Evolutionary conservation across 1,140 invertebrate species (phyloP), one percentile per base, ranked within the genome.

Genomic region (Papilio polytes): DNA sequence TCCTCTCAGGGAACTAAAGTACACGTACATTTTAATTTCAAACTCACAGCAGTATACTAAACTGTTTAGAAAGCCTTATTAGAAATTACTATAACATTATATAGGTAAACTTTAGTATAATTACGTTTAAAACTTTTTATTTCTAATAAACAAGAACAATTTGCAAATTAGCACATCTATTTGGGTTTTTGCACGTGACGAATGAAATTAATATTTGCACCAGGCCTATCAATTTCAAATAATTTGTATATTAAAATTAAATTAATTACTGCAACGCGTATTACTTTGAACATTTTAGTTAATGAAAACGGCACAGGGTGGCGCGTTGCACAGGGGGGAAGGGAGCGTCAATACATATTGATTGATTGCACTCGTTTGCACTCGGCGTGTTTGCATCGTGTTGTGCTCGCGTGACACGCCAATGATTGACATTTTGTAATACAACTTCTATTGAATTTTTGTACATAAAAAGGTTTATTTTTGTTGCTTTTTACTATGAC

Each of bases 41-140:
- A 70, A 70, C 63, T 70, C 26, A 70, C 59, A 63, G 10, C 63
- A n/a, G 26, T 26, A 70, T 70, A 70, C 26, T 70, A 70, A 70
- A 70, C 26, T 70, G 26, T 70, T 70, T 70, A 70, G 26, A 70
- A 31, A 70, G 26, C 12, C 63, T 36, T 13, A 26, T 70, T 70
- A 31, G 3, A 36, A 15, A 36, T 70, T 70, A 36, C 63, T 26
- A 70, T 31, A 15, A 13, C 22, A 70, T 31, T 70, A 6, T 70
- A 3, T 36, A 3, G 2, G 4, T 18, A 63, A 13, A 63, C 59
- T 20, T 56, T 56, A 9, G 2, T 9, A 9, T 20, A 18, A 56
- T 56, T n/a, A 56, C 10, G 0, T 56, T 9, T 56, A 6, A 56
- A 56, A 56, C 53, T 56, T 9, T 56, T n/a, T n/a, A 56, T 53